Evolutionary conservation across 2,797 vertebrate genomes (phyloP).

Genomic region (Diplodus puntazzo): DNA sequence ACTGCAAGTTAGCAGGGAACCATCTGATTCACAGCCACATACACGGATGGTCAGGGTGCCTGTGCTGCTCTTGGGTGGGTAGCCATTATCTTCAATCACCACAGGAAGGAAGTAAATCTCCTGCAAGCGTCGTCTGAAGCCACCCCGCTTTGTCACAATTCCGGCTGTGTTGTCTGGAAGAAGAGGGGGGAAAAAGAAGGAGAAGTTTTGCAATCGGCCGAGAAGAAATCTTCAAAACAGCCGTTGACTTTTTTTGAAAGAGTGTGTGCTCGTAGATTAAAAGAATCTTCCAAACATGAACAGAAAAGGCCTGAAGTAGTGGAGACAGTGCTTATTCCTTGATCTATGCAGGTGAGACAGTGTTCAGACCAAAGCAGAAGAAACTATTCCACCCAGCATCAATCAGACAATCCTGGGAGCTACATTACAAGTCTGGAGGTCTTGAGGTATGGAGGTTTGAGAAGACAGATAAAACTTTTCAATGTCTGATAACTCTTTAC

Average conservation of each 20-base stretch:
- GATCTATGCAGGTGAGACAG: constrained; percentile 42
- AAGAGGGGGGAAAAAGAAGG: background rate
- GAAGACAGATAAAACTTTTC: constrained; percentile 31
- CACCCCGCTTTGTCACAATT: constrained; percentile 90
- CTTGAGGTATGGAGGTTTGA: constrained; percentile 5
- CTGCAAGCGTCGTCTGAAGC: constrained; percentile 92
- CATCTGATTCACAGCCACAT: constrained; percentile 93
- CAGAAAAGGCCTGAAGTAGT: constrained; percentile 23
- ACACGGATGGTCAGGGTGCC: constrained; percentile 96
- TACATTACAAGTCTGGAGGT: constrained; percentile 34
- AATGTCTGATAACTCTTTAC: constrained; percentile 36
- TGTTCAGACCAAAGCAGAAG: constrained; percentile 43
- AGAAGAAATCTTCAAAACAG: background rate
- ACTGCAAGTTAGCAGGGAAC: constrained; percentile 94
- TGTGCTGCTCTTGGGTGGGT: constrained; percentile 95
- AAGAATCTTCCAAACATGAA: constrained; percentile 9
- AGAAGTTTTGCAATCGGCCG: background rate
- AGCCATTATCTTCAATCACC: constrained; percentile 95
- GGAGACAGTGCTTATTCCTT: constrained; percentile 18
- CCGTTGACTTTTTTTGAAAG: background rate
- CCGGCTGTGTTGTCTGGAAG: constrained; percentile 95
- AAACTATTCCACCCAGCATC: constrained; percentile 40
- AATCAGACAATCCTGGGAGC: constrained; percentile 36
- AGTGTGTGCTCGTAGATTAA: background rate
- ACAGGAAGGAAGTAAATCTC: constrained; percentile 93